phyloP scores from a whole-genome alignment of 35 echinoderm and acorn worm species.

The Ophioderma brevispina region DNA sequence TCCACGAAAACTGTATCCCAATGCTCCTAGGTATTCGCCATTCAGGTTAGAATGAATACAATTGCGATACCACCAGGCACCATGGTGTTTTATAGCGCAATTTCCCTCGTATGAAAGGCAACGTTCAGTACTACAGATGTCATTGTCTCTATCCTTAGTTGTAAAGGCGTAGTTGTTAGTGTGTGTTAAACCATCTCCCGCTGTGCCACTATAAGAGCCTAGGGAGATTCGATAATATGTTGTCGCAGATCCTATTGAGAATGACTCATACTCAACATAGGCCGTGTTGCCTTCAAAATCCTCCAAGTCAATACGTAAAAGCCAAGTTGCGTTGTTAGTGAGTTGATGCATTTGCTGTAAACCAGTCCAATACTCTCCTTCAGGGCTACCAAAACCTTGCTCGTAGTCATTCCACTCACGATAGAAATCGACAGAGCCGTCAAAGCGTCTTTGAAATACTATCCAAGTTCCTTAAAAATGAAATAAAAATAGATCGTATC shows the following conservation, averaged over 20 bases:
- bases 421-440: slow-evolving; percentile 83
- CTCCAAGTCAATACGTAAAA: slow-evolving; percentile 53
- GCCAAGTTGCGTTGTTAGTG: slow-evolving; percentile 50
- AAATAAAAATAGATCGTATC: too few species aligned
- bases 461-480: slow-evolving; percentile 71
- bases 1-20: background rate
- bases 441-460: slow-evolving; percentile 69
- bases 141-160: slow-evolving; percentile 60
- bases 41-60: slow-evolving; percentile 66
- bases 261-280: slow-evolving; percentile 57
- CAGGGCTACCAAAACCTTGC: slow-evolving; percentile 58
- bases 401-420: slow-evolving; percentile 57
- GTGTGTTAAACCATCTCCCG: slow-evolving; percentile 41
- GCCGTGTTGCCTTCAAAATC: slow-evolving; percentile 52
- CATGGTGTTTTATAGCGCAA: slow-evolving; percentile 37
- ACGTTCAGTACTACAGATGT: background rate
- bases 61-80: slow-evolving; percentile 76
- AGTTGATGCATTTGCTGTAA: slow-evolving; percentile 66
- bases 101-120: too few species aligned
- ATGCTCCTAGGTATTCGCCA: slow-evolving; percentile 1
- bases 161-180: slow-evolving; percentile 36
- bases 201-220: slow-evolving; percentile 55
- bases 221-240: slow-evolving; percentile 51
- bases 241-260: slow-evolving; percentile 36
- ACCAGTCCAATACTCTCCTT: slow-evolving; percentile 73